Conservation (phyloP, 2,797 vertebrate genomes). For the Gymnopithys bicolor region DNA sequence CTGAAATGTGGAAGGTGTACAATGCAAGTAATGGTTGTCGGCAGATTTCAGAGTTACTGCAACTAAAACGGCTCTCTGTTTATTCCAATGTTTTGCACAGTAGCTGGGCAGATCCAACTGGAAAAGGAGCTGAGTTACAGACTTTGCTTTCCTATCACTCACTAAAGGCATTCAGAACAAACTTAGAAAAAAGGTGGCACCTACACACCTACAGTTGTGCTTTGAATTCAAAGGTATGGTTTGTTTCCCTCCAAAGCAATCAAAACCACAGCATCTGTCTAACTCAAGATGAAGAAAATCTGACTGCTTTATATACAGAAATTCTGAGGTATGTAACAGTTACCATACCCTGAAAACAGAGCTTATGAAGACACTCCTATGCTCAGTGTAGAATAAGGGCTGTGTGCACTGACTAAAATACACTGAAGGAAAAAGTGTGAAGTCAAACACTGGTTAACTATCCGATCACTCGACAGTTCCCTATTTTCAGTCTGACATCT, state of each 20-base stretch:
- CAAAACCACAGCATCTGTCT: not conserved
- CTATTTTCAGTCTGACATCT: not conserved
- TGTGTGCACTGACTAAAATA: accelerated
- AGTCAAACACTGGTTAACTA: not conserved
- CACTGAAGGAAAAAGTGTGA: not conserved
- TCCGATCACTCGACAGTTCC: accelerated
- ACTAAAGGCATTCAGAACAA: not conserved
- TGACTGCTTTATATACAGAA: not conserved
- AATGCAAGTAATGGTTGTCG: not conserved
- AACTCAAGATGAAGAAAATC: not conserved
- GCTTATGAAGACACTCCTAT: not conserved
- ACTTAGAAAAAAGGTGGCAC: not conserved
- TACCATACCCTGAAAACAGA: not conserved
- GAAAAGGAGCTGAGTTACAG: not conserved
- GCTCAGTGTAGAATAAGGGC: not conserved
- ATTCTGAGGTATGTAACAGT: not conserved
- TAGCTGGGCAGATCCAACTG: not conserved
- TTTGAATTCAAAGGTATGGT: not conserved
- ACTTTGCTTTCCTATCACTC: not conserved
- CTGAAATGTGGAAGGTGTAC: slow-evolving; percentile 11
- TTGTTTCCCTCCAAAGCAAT: not conserved
- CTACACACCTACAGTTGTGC: not conserved
- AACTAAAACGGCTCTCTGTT: not conserved
- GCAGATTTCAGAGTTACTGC: not conserved
- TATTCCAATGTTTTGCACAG: not conserved